Evolutionary conservation across 2,888 invertebrate genomes (phyloP).

Genomic region (Drosophila ustulata): DNA sequence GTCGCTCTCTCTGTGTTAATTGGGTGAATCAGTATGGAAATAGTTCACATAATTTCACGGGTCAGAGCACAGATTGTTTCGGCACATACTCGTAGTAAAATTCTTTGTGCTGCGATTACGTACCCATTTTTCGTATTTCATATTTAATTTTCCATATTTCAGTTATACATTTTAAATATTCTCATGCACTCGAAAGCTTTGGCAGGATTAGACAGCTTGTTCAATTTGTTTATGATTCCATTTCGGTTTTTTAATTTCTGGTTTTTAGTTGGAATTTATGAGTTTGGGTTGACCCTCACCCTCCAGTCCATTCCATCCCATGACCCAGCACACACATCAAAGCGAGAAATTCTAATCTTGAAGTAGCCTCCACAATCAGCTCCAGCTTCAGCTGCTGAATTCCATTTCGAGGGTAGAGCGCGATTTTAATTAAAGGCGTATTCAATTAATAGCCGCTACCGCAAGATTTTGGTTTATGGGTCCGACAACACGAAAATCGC

Average conservation of each 20-base stretch:
- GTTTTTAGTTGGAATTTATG: constrained; percentile 8
- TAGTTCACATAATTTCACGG: constrained; percentile 57
- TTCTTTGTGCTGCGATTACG: background rate
- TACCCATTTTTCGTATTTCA: background rate
- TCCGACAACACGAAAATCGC: constrained; percentile 32
- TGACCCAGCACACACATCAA: constrained; percentile 50
- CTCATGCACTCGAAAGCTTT: constrained; percentile 8
- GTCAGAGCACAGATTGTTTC: constrained; percentile 50
- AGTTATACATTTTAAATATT: constrained; percentile 26
- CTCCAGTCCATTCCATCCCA: constrained; percentile 18
- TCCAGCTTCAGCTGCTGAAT: background rate
- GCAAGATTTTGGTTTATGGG: constrained; percentile 53
- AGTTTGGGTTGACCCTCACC: constrained; percentile 33
- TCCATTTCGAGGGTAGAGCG: constrained; percentile 17
- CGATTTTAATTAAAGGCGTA: constrained; percentile 67
- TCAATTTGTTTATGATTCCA: constrained; percentile 13
- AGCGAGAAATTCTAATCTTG: constrained; percentile 50
- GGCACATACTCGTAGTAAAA: background rate
- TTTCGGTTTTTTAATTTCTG: background rate
- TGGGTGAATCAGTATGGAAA: constrained; percentile 10
- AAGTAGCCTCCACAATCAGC: constrained; percentile 22
- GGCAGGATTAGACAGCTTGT: constrained; percentile 18
- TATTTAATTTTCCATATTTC: background rate
- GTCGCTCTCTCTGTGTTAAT: background rate
- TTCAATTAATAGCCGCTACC: constrained; percentile 65